Conservation (phyloP, 2,797 vertebrate genomes). For the Percopsis omiscomaycus region DNA sequence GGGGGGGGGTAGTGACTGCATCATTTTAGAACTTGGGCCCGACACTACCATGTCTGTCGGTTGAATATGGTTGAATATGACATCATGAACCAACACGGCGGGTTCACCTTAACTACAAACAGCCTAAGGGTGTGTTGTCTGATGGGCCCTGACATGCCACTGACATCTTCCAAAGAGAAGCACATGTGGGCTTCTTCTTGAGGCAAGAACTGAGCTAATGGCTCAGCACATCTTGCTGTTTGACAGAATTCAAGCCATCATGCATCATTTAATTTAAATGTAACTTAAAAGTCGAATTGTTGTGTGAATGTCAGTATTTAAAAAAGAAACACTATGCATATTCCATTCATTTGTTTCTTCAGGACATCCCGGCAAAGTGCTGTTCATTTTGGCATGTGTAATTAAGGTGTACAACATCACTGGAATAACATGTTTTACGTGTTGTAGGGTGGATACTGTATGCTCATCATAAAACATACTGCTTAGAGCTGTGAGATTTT, state of each 20-base stretch:
- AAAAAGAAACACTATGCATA: no score
- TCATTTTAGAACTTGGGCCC: background rate
- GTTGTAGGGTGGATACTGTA: no score
- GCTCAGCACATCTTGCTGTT: background rate
- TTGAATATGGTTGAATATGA: conserved; percentile 13
- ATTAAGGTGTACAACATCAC: no score
- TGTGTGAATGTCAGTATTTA: no score
- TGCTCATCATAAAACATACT: no score
- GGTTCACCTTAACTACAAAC: conserved; percentile 17
- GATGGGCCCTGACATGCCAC: conserved; percentile 21
- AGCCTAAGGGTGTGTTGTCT: conserved; percentile 5
- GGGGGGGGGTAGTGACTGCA: background rate
- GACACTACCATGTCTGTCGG: conserved; percentile 3
- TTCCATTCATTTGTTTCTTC: no score
- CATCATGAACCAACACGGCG: conserved; percentile 21
- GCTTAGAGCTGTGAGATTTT: no score
- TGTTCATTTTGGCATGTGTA: no score
- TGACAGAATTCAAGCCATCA: background rate
- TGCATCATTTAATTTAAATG: background rate
- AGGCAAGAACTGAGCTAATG: conserved; percentile 1
- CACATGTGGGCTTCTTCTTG: background rate
- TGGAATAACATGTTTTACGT: no score
- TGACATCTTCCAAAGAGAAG: conserved; percentile 17
- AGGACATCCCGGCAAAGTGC: no score
- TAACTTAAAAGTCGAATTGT: background rate